These are phyloP conservation scores for Phaonia tiefii DNA, from an alignment of 2,888 invertebrate species.

Conservation along the genomic window DNA sequence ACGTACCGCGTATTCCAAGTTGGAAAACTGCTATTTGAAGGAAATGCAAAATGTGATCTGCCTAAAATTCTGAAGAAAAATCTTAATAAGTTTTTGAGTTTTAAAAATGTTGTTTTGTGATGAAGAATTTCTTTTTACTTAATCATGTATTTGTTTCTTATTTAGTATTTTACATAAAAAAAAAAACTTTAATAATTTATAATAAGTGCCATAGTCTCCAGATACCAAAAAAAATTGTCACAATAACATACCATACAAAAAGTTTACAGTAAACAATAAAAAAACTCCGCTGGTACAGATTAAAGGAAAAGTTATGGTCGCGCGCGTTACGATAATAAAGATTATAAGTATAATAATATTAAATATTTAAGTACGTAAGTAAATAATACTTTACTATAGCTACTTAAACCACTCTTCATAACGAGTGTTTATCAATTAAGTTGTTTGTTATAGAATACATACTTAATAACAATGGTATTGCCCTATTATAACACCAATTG, in stretches of 20 bases:
- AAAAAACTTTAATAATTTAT: background rate
- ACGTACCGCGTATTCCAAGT: conserved; percentile 2
- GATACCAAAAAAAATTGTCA: background rate
- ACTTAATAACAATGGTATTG: no score
- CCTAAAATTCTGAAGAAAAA: background rate
- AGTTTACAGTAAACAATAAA: background rate
- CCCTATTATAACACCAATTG: no score
- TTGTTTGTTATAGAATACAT: no score
- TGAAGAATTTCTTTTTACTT: no score
- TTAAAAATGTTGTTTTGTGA: background rate
- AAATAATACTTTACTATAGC: no score
- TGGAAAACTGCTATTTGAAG: background rate
- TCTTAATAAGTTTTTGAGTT: background rate
- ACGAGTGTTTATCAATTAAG: no score
- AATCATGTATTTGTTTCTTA: no score
- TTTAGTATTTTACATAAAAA: background rate
- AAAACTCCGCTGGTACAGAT: background rate
- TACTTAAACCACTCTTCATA: no score
- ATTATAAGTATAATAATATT: no score
- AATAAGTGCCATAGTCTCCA: background rate
- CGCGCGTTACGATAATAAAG: no score
- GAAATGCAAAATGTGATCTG: background rate
- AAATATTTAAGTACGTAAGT: no score
- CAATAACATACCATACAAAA: background rate
- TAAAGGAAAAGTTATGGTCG: background rate